Evolutionary conservation across 2,797 vertebrate genomes (phyloP).

Genomic region (Oceanodroma leucorhoa): DNA sequence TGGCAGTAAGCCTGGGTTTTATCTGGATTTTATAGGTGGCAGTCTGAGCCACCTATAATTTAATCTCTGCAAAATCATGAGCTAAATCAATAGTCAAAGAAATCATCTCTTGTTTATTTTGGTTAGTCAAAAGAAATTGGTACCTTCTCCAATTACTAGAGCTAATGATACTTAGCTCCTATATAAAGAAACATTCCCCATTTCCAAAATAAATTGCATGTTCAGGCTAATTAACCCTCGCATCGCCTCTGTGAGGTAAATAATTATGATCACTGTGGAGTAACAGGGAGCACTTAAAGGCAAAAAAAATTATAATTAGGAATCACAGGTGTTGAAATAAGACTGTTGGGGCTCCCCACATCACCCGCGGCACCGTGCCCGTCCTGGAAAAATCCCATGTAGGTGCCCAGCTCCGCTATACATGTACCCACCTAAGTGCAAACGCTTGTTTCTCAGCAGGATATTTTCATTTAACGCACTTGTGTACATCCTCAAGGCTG

Average conservation of each 20-base stretch:
- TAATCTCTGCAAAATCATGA: background rate
- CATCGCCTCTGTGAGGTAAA: background rate
- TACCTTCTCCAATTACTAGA: background rate
- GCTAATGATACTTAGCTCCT: background rate
- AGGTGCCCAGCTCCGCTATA: background rate
- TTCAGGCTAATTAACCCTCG: background rate
- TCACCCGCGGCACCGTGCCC: fast-evolving
- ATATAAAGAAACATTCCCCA: background rate
- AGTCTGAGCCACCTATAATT: background rate
- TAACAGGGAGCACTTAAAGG: background rate
- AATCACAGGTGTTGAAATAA: background rate
- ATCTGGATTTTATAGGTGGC: background rate
- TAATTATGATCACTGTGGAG: background rate
- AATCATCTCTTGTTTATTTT: background rate
- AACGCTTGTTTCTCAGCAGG: background rate
- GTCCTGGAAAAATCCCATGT: background rate
- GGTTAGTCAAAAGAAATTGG: background rate
- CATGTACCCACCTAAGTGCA: fast-evolving
- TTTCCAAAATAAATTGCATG: background rate
- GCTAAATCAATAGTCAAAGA: background rate
- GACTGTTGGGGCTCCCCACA: background rate
- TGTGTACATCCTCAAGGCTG: background rate
- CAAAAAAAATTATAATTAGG: background rate
- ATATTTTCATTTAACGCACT: background rate
- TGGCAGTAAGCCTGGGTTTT: background rate